Conservation (phyloP, 2,888 invertebrate species). For the Ferdinandea cuprea region DNA sequence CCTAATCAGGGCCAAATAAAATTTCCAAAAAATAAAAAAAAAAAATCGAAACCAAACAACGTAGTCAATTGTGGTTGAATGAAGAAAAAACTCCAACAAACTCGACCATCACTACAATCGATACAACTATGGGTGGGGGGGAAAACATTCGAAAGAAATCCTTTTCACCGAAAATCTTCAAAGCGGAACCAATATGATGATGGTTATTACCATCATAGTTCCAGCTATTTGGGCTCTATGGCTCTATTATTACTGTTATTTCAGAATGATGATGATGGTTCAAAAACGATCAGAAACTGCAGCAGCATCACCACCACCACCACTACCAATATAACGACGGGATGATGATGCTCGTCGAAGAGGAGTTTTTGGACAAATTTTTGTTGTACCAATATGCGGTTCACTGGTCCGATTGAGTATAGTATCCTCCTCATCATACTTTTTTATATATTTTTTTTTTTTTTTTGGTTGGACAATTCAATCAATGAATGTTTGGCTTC, state of each 20-base stretch:
- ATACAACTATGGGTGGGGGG: conserved; percentile 4
- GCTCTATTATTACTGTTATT: conserved; percentile 63
- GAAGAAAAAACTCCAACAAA: conserved; percentile 11
- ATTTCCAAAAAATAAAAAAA: not conserved
- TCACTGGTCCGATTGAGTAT: conserved; percentile 5
- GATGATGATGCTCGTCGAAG: conserved; percentile 22
- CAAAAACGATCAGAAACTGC: conserved; percentile 26
- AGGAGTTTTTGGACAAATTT: conserved; percentile 33
- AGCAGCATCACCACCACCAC: not conserved
- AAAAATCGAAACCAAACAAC: conserved; percentile 4
- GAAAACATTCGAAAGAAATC: conserved; percentile 28
- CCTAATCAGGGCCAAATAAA: conserved; percentile 49
- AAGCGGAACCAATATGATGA: conserved; percentile 58
- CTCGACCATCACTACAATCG: conserved; percentile 19
- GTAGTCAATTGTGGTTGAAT: conserved; percentile 38
- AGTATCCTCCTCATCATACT: conserved; percentile 27
- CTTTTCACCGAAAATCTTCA: conserved; percentile 49
- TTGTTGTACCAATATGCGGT: conserved; percentile 33
- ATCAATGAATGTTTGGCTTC: conserved; percentile 69
- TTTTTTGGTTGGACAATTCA: conserved; percentile 66
- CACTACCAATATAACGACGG: too few relatives aligned
- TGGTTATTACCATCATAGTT: conserved; percentile 61
- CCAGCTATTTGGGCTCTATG: conserved; percentile 43
- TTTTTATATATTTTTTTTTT: conserved; percentile 51
- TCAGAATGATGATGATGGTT: conserved; percentile 16